Conservation (phyloP, 2,888 invertebrate genomes). For the Chirona hameri region DNA sequence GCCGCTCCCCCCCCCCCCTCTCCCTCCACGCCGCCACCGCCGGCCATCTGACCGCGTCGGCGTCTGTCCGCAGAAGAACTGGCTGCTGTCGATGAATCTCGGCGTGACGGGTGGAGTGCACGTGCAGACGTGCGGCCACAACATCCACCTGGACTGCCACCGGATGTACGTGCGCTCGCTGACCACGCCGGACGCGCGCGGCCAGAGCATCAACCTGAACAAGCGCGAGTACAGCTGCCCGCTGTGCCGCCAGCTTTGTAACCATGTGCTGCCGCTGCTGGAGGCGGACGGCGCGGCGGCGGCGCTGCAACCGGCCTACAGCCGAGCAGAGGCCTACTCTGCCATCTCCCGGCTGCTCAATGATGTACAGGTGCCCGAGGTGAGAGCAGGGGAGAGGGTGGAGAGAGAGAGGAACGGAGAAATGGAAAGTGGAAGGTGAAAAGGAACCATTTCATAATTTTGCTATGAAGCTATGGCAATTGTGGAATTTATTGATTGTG, state of each 20-base stretch:
- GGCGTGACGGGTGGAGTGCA: conserved; percentile 90
- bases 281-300: conserved; percentile 65
- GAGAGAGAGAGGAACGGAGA: background rate
- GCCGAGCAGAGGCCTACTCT: conserved; percentile 57
- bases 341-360: conserved; percentile 36
- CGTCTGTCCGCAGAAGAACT: conserved; percentile 59
- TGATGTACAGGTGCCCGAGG: conserved; percentile 28
- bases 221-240: conserved; percentile 92
- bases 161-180: conserved; percentile 84
- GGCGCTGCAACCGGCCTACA: conserved; percentile 51
- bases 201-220: conserved; percentile 61
- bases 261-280: conserved; percentile 70
- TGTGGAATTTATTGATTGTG: no score
- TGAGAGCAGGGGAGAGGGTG: background rate
- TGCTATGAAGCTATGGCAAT: no score
- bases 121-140: conserved; percentile 94
- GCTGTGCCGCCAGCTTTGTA: conserved; percentile 85
- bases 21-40: no score
- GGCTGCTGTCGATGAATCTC: conserved; percentile 72
- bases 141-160: conserved; percentile 90
- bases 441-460: no score
- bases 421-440: background rate
- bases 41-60: background rate
- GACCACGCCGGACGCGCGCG: conserved; percentile 60
- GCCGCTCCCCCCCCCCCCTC: no score